Evolutionary conservation across 2,797 vertebrate genomes (phyloP), one percentile per base, ranked within the genome.

Genomic region (Girardinus metallicus): DNA sequence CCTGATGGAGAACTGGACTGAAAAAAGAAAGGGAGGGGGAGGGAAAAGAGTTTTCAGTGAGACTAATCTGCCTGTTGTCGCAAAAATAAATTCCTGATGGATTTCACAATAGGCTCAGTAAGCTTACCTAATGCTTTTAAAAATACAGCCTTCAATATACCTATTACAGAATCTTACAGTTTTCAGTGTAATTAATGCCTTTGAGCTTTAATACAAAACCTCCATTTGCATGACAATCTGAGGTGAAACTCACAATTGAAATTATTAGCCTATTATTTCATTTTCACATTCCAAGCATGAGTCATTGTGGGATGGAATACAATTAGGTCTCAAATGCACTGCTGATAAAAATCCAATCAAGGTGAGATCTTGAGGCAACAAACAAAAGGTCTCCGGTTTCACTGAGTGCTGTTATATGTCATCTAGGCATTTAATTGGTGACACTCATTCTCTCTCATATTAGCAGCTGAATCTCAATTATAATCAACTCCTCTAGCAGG

Each of bases 1-100:
- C 84, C 95, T 86, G 89, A 95, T 92, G 81, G 91, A 87, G 85
- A 91, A 92, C 55, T 89, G 85, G 79, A 90, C 94, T 95, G 92
- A 9, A 74, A 29, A 71, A 29, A 57, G 60, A 68, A 71, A 16
- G 51, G 43, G 68, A 49, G 43, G 11, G 41, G 39, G 49, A 2
- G 74, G 43, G 41, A 29, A 55, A 64, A 70, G 79, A 57, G 18
- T 71, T 83, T 77, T 88, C 76, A 80, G 84, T 83, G 66, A 77
- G 55, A 79, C 88, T 94, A 94, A 94, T 92, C 90, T 78, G 81
- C 21, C 51, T 87, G 76, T 85, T 92, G 88, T 86, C 87, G 90
- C 86, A 91, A 82, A 74, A 51, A 87, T 31, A 90, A 89, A 95
- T 92, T 94, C 90, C 86, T 86, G 79, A 71, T 21, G 83, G 83